Evolutionary conservation across 2,797 vertebrate species (phyloP), one percentile per base, ranked within the genome.

Genomic region (Crax fasciolata): DNA sequence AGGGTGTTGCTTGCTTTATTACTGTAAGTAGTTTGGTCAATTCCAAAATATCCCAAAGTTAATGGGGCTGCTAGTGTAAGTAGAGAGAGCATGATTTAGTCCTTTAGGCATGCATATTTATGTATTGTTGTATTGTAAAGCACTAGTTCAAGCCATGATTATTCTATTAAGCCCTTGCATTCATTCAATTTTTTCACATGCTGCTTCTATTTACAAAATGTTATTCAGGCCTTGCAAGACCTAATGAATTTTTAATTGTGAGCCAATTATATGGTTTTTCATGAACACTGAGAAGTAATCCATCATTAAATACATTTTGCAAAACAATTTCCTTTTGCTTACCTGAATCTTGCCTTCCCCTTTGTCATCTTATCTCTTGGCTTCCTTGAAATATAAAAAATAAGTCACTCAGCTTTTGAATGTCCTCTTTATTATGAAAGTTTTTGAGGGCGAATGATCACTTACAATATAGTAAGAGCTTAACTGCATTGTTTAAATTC

Each of bases 181-280:
- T 96, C 82, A 89, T 97, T 97, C 91, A 96, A 58, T 94, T 96
- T 96, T 97, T 93, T 97, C 92, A 95, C 89, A 87, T 93, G 67
- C 78, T 96, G 52, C 54, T 97, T 97, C 66, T 97, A 57, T 97
- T 97, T 98, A 95, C 80, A 89, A 96, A 97, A 90, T 93, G 72
- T 82, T 97, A 96, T 83, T 61, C 85, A 89, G 91, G 67, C 41
- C 95, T 97, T 65, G 41, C 46, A 97, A 95, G 21, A 92, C 93
- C 77, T 96, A 96, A 97, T 97, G 85, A 96, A 96, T 96, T 97
- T 97, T 97, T 97, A 97, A 97, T 97, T 97, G 75, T 87, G 32
- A 97, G 78, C 17, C 86, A 74, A 51, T 77, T 35, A 90, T 78
- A 92, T 11, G 39, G 16, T 17, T 93, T 95, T 97, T 71, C 93